Conservation (phyloP, 2,888 invertebrate species). For the Rhogogaster chlorosoma region DNA sequence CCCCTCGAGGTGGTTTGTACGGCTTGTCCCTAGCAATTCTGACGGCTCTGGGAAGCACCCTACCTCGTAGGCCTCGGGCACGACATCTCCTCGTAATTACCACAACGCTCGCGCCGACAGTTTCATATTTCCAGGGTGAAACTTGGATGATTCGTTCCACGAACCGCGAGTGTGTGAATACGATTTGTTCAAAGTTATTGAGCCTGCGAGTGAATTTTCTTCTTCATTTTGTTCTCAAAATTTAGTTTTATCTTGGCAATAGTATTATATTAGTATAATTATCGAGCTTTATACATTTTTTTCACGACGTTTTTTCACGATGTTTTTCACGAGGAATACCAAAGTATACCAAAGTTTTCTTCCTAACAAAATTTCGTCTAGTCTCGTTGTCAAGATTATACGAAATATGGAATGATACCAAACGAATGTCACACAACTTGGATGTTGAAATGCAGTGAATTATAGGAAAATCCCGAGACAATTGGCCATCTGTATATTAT, state of each 20-base stretch:
- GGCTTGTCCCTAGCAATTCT: constrained; percentile 26
- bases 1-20: constrained; percentile 22
- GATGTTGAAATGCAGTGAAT: not conserved
- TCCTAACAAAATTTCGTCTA: not conserved
- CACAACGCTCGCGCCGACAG: not conserved
- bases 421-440: not conserved
- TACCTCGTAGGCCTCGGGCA: constrained; percentile 4
- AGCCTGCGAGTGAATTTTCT: not conserved
- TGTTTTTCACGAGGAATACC: not conserved
- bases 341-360: not conserved
- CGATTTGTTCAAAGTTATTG: not conserved
- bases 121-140: constrained; percentile 3
- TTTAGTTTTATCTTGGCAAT: not conserved
- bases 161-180: not conserved
- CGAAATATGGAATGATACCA: not conserved
- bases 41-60: not conserved
- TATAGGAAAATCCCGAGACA: not conserved
- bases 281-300: too few species aligned
- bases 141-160: not conserved
- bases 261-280: not conserved
- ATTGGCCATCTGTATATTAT: constrained; percentile 31
- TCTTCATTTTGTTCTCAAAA: not conserved
- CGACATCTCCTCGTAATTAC: constrained; percentile 23
- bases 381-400: not conserved
- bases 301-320: too few species aligned